Evolutionary conservation across 1,140 invertebrate genomes (phyloP).

Genomic region (Drosophila repleta): DNA sequence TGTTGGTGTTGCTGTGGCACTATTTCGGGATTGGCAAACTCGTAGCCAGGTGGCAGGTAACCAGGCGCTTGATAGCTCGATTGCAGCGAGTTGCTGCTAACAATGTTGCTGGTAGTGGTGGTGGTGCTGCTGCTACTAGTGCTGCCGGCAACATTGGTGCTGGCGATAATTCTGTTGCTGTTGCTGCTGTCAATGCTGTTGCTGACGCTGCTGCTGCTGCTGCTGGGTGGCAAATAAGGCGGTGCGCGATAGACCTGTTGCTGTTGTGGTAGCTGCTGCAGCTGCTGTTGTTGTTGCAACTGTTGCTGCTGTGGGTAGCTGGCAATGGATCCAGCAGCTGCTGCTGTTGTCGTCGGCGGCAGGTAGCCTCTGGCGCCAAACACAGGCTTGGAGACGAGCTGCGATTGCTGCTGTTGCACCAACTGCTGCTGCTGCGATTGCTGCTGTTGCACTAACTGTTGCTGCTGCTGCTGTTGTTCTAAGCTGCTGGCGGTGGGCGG

Average conservation of each 20-base stretch:
- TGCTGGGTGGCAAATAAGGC: slow-evolving; percentile 48
- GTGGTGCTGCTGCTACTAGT: slow-evolving; percentile 9
- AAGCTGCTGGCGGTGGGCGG: slow-evolving; percentile 48
- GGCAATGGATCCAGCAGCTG: slow-evolving; percentile 9
- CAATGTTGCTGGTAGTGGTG: slow-evolving; percentile 17
- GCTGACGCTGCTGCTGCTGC: slow-evolving; percentile 20
- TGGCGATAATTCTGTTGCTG: no score
- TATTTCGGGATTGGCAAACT: slow-evolving; percentile 60
- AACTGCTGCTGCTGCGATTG: neutral
- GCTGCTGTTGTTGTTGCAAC: neutral
- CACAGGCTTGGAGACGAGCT: slow-evolving; percentile 5
- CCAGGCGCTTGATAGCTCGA: slow-evolving; percentile 43
- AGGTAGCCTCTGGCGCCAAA: slow-evolving; percentile 25
- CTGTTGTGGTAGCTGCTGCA: slow-evolving; percentile 9
- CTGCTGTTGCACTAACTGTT: neutral
- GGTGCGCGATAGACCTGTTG: slow-evolving; percentile 34
- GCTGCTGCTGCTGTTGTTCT: slow-evolving; percentile 15
- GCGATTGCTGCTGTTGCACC: slow-evolving; percentile 5
- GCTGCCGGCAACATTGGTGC: neutral
- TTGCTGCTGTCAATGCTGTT: slow-evolving; percentile 1
- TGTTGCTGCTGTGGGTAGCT: slow-evolving; percentile 33
- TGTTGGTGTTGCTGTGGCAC: slow-evolving; percentile 2
- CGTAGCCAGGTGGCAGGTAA: slow-evolving; percentile 67
- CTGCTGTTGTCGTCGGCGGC: slow-evolving; percentile 17
- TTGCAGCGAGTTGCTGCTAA: slow-evolving; percentile 7